A percentile compares a stretch with the other conserved stretches of the same genome.
Evolutionary conservation across 2,113 vertebrate genomes (phyloP).

Genomic region (Terrapene triunguis): DNA sequence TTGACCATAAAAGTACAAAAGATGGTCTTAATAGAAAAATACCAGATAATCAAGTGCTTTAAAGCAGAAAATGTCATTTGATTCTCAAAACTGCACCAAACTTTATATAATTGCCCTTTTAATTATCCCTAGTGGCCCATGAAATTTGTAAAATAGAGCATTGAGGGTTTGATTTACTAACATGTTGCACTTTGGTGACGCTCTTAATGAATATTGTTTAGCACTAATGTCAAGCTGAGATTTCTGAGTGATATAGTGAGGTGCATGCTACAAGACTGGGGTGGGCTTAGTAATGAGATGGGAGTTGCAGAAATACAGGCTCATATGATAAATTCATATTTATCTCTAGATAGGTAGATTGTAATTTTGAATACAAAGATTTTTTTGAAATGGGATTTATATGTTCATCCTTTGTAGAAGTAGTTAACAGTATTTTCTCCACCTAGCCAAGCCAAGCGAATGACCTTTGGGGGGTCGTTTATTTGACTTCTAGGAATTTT

Average conservation of each 20-base stretch:
- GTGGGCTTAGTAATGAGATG: conserved; percentile 4
- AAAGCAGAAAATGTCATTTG: conserved; percentile 90
- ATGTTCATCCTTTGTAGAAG: conserved; percentile 40
- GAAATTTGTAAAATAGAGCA: conserved; percentile 89
- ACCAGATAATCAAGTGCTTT: conserved; percentile 81
- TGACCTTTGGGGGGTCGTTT: conserved; percentile 6
- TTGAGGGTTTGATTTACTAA: conserved; percentile 86
- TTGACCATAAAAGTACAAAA: conserved; percentile 75
- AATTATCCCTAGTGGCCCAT: conserved; percentile 89
- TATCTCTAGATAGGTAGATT: neutral
- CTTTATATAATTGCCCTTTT: conserved; percentile 90
- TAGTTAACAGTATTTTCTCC: conserved; percentile 26
- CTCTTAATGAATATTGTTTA: conserved; percentile 87
- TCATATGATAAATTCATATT: neutral
- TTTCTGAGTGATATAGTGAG: conserved; percentile 70
- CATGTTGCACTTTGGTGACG: conserved; percentile 84
- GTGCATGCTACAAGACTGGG: neutral
- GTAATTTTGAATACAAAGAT: conserved; percentile 23
- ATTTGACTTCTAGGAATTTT: conserved; percentile 30
- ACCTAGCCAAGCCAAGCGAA: neutral
- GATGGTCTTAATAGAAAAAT: conserved; percentile 72
- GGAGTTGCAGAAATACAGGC: conserved; percentile 31
- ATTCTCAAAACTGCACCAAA: conserved; percentile 86
- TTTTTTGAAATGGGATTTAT: conserved; percentile 14
- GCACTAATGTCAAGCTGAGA: conserved; percentile 76